Evolutionary conservation across 2,888 invertebrate genomes (phyloP), one percentile per base, ranked within the genome.

Genomic region (Eristalis intricaria): DNA sequence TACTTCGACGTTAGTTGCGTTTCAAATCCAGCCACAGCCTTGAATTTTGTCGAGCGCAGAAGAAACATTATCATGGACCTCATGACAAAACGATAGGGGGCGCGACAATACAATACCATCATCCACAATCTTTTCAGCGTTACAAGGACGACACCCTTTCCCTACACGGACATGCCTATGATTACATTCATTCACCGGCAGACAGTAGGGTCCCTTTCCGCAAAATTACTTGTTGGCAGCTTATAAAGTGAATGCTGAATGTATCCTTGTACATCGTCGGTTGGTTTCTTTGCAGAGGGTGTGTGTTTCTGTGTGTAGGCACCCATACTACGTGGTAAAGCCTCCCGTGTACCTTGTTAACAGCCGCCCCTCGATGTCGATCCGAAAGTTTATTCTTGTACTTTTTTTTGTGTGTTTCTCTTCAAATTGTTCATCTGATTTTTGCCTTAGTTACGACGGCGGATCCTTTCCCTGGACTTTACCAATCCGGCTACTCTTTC

Each of bases 131-230:
- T 8, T 19, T 50, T 19, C 50, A 38, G 15, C 60, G 43, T 15
- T 29, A 66, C 78, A 78, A 84, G 69, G 69, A 84, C 58, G 73
- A 64, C 68, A 78, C 68, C 73, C 78, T 68, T 77, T 63, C 73
- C 66, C 5, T 61, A 38, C 15, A 50, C 50, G 63, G 65, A 73
- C 78, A 84, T 69, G 73, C 63, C 73, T 68, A 78, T 84, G 78
- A 83, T 78, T 78, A 69, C 83, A 84, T 84, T 78, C 83, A 84
- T 84, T 58, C 58, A 84, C 68, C 68, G 69, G 58, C 78, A 84
- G 78, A 84, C 84, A 78, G 64, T 74, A 78, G 74, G 35, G 43
- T 60, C 84, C 78, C 84, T 69, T 78, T 69, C 78, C 69, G 38
- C 58, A 69, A 65, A 78, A 74, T 69, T 74, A 84, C 69, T 84